phyloP scores from a whole-genome alignment of 2,888 invertebrate genomes.

The Lycaena phlaeas region DNA sequence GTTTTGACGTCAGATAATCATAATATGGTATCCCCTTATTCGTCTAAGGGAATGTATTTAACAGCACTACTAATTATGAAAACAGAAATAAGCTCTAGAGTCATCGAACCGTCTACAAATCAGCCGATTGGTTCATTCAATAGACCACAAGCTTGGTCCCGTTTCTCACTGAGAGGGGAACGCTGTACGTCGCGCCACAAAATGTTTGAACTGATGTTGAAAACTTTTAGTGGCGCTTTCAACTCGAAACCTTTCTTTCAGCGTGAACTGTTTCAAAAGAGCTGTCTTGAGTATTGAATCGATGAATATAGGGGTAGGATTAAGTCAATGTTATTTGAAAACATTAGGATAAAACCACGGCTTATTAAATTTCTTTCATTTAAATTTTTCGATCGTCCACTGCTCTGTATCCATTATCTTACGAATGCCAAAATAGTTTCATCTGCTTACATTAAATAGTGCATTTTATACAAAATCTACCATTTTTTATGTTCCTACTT shows the following conservation, averaged over 20 bases:
- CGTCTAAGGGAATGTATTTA: too few species aligned
- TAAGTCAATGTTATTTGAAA: not conserved
- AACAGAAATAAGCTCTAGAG: not conserved
- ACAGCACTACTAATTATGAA: too few species aligned
- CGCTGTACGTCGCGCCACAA: conserved; percentile 58
- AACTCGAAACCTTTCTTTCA: conserved; percentile 48
- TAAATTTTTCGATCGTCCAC: too few species aligned
- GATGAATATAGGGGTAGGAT: conserved; percentile 30
- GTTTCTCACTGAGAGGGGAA: conserved; percentile 51
- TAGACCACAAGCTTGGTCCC: conserved; percentile 27
- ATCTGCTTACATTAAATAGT: too few species aligned
- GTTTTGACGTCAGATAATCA: too few species aligned
- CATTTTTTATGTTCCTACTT: too few species aligned
- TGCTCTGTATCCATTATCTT: too few species aligned
- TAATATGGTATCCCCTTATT: too few species aligned
- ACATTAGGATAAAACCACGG: not conserved
- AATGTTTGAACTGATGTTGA: conserved; percentile 69
- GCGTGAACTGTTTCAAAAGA: conserved; percentile 26
- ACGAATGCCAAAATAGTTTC: too few species aligned
- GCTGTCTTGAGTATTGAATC: conserved; percentile 39
- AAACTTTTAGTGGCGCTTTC: conserved; percentile 60
- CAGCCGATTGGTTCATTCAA: conserved; percentile 38
- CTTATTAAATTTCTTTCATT: not conserved
- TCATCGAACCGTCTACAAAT: conserved; percentile 21
- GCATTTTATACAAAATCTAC: too few species aligned